phyloP scores from a whole-genome alignment of 2,797 vertebrate genomes.

The Girardinus metallicus region DNA sequence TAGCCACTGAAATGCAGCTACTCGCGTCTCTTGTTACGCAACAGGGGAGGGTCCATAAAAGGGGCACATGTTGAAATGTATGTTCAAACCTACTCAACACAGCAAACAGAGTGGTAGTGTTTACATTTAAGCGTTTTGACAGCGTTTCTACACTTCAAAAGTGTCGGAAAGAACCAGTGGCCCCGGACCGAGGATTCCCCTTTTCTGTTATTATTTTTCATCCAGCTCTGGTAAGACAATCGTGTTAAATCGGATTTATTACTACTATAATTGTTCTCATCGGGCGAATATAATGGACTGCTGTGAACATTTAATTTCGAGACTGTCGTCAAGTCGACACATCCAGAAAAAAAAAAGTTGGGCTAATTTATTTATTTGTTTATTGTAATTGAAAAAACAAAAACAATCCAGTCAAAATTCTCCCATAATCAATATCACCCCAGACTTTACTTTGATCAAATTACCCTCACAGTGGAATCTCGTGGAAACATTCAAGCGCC shows the following conservation, averaged over 20 bases:
- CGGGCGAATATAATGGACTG: neutral
- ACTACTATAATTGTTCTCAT: neutral
- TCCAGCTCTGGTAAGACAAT: slow-evolving; percentile 45
- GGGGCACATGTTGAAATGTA: slow-evolving; percentile 13
- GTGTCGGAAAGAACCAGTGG: neutral
- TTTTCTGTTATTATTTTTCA: neutral
- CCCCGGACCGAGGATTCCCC: neutral
- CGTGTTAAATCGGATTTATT: neutral
- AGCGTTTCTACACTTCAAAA: slow-evolving; percentile 16
- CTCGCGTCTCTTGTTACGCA: slow-evolving; percentile 74
- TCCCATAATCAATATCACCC: slow-evolving; percentile 2
- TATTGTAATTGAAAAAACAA: too few species aligned
- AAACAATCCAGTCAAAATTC: slow-evolving; percentile 30
- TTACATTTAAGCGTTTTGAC: slow-evolving; percentile 45
- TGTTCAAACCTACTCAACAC: slow-evolving; percentile 1
- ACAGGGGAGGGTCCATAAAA: slow-evolving; percentile 44
- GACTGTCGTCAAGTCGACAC: neutral
- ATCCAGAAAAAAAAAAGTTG: too few species aligned
- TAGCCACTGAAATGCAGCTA: neutral
- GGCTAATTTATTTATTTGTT: too few species aligned
- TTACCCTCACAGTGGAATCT: neutral
- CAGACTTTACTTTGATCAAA: neutral
- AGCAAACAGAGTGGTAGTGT: slow-evolving; percentile 5
- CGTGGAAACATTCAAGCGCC: neutral
- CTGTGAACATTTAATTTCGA: neutral